Percentiles rank a stretch among this genome's conserved stretches.
Evolutionary conservation across 1,140 invertebrate genomes (phyloP).

Genomic region (Aplysia californica): DNA sequence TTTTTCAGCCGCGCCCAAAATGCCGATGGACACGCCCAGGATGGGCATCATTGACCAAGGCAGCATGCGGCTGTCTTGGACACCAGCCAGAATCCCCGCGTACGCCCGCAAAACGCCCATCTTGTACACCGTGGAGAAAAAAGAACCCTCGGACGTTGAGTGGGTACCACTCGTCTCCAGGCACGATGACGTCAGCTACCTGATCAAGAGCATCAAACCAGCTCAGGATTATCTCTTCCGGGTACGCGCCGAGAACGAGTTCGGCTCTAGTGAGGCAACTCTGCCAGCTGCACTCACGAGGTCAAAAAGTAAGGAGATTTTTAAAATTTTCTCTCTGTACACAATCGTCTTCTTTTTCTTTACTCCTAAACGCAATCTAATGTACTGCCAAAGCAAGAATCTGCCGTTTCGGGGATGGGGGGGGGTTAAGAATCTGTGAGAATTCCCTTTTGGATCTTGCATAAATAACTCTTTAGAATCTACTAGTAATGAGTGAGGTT

Average conservation of each 20-base stretch:
- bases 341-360: not conserved
- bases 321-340: not conserved
- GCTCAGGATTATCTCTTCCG: slow-evolving; percentile 84
- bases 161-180: slow-evolving; percentile 46
- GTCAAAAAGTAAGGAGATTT: slow-evolving; percentile 46
- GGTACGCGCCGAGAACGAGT: slow-evolving; percentile 93
- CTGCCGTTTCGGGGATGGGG: too few relatives aligned
- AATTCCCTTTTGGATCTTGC: too few relatives aligned
- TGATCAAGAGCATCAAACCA: slow-evolving; percentile 42
- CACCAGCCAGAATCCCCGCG: slow-evolving; percentile 77
- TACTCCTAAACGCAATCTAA: too few relatives aligned
- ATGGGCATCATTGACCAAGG: slow-evolving; percentile 90
- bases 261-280: slow-evolving; percentile 62
- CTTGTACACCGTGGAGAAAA: slow-evolving; percentile 55
- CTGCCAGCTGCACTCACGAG: slow-evolving; percentile 63
- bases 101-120: slow-evolving; percentile 61
- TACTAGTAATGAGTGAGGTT: too few relatives aligned
- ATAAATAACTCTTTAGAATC: too few relatives aligned
- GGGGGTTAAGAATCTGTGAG: too few relatives aligned
- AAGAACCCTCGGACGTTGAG: slow-evolving; percentile 43
- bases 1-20: slow-evolving; percentile 79
- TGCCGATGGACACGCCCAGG: slow-evolving; percentile 81
- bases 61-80: slow-evolving; percentile 86
- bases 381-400: too few relatives aligned
- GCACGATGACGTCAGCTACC: slow-evolving; percentile 41